A percentile compares a stretch with the other conserved stretches of the same genome.
Conservation (phyloP, 2,113 vertebrate species). For the Lichenostomus cassidix region DNA sequence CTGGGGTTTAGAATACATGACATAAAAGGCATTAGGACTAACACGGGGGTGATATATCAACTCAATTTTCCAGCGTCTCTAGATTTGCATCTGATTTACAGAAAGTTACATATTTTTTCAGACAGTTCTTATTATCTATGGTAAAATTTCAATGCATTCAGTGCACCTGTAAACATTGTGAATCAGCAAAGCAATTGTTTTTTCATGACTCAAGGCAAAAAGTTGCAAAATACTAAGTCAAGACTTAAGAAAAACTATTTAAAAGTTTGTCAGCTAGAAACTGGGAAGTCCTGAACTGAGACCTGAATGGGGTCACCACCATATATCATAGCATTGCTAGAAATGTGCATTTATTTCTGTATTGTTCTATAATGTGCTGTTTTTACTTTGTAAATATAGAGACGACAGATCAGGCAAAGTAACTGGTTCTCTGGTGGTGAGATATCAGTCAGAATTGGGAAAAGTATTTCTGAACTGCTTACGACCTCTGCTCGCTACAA, state of each 20-base stretch:
- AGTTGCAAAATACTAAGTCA: not conserved
- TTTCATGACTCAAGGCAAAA: not conserved
- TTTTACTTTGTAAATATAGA: not conserved
- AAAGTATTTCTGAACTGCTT: not conserved
- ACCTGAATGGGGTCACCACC: not conserved
- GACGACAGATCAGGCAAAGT: not conserved
- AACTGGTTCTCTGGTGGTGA: fast-evolving
- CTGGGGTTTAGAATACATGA: not conserved
- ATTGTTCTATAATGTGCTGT: not conserved
- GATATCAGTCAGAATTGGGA: not conserved
- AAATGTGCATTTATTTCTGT: not conserved
- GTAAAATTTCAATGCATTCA: not conserved
- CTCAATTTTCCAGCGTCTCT: not conserved
- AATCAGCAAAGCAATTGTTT: conserved; percentile 16
- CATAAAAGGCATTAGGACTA: not conserved
- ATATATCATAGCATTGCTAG: not conserved
- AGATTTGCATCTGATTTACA: not conserved
- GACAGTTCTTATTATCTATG: not conserved
- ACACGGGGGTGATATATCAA: not conserved
- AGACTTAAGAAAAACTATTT: not conserved
- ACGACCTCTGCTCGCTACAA: not conserved
- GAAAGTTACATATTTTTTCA: not conserved
- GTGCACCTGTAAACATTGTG: not conserved
- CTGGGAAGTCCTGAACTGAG: not conserved
- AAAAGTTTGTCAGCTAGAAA: not conserved